A percentile compares a stretch with the other conserved stretches of the same genome.
These are phyloP conservation scores for Agrochola circellaris DNA, from an alignment of 2,888 invertebrate species.

Conservation along the genomic window DNA sequence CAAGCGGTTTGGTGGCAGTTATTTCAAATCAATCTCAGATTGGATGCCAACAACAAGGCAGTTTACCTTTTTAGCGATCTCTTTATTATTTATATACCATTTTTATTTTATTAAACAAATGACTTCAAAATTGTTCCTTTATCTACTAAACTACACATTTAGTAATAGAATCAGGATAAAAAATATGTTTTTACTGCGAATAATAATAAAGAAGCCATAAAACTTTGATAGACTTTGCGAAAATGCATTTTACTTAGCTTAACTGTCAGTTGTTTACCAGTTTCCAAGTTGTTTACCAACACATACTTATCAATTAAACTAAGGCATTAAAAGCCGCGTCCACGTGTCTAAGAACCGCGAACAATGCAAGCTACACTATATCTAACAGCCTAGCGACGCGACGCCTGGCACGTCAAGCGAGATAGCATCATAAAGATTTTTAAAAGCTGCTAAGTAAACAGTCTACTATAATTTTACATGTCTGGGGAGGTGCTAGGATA, in stretches of 20 bases:
- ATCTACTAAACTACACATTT: background rate
- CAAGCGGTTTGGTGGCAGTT: background rate
- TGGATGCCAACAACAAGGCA: background rate
- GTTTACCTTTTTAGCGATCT: background rate
- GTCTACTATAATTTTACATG: background rate
- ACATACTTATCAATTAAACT: background rate
- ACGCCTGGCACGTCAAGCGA: background rate
- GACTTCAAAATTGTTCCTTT: background rate
- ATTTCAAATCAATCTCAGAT: background rate
- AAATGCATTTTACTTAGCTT: background rate
- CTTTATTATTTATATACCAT: too few relatives aligned
- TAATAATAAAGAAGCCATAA: too few relatives aligned
- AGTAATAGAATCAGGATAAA: background rate
- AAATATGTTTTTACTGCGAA: background rate
- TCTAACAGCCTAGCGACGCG: background rate
- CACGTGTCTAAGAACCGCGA: background rate
- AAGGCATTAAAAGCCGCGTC: background rate
- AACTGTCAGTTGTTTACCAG: background rate
- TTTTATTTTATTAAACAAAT: too few relatives aligned
- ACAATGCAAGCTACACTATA: background rate
- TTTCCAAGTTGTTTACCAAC: conserved; percentile 10
- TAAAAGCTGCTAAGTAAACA: conserved; percentile 2
- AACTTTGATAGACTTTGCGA: background rate
- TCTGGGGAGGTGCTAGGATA: background rate
- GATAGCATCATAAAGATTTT: background rate